A percentile compares a stretch with the other conserved stretches of the same genome.
Conservation (phyloP, 2,888 invertebrate species). For the Polietes domitor region DNA sequence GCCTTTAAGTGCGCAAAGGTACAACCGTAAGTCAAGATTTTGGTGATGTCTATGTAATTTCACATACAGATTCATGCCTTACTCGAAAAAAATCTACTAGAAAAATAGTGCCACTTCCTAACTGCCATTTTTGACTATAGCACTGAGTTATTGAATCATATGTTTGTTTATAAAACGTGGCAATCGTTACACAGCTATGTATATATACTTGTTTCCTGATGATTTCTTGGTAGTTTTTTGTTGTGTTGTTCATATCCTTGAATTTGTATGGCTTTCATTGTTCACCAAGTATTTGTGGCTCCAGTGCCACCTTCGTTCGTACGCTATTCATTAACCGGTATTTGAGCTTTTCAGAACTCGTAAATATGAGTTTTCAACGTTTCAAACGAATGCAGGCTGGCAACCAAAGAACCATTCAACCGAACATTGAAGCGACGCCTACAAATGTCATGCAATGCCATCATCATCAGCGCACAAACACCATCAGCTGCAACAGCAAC, state of each 20-base stretch:
- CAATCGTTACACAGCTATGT: no score
- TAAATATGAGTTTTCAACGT: constrained; percentile 21
- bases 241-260: background rate
- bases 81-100: no score
- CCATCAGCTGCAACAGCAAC: background rate
- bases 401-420: background rate
- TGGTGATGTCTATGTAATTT: no score
- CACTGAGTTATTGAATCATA: no score
- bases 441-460: constrained; percentile 44
- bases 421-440: constrained; percentile 15
- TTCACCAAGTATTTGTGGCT: background rate
- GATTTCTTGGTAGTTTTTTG: background rate
- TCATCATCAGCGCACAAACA: constrained; percentile 3
- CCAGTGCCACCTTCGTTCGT: background rate
- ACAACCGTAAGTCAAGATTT: no score
- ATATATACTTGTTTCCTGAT: background rate
- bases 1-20: no score
- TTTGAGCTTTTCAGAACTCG: constrained; percentile 13
- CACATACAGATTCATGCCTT: no score
- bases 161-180: no score
- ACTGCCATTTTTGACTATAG: no score
- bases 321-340: background rate
- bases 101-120: no score
- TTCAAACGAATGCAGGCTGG: background rate
- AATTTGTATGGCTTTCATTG: background rate